Evolutionary conservation across 2,888 invertebrate species (phyloP), one percentile per base, ranked within the genome.

Genomic region (Leptopilina syphax): DNA sequence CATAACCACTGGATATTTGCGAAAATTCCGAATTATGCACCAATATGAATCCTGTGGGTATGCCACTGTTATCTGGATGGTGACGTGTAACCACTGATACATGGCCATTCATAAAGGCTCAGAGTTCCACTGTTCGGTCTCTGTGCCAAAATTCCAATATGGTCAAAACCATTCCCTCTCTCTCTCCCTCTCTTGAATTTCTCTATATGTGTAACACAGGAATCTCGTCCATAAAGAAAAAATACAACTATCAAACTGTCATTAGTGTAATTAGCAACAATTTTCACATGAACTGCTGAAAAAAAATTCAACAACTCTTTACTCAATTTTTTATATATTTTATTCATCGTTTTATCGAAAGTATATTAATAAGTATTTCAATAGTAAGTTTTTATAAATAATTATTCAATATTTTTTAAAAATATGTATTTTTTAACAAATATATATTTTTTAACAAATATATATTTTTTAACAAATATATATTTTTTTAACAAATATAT

Each of bases 71-170:
- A 73, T 73, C 57, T 6, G 18, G 57, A 73, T 73, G 54, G 73
- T 34, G 57, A 60, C 18, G 18, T 60, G n/a, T 50, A 73, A 73
- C 41, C 73, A 73, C 57, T 73, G 73, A 60, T 73, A 57, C 73
- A 73, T 73, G 73, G 73, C 41, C 57, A 60, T 73, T 73, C 57
- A 34, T 73, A 73, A 63, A 63, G 57, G 57, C 57, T 34, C 34
- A 34, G 57, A 57, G 18, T 70, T 70, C 70, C 70, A 70, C 54
- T 73, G 57, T 73, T 73, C 73, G 73, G 73, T 73, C 34, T 57
- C 73, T 73, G 73, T 73, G 73, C 73, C 73, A 73, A 73, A 73
- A 73, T 73, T 73, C 73, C 73, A 73, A 73, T 73, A 73, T 41
- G 57, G 73, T 18, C 57, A 73, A 73, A 44, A 73, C 57, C 57